Percentiles rank a stretch among this genome's conserved stretches.
phyloP scores from a whole-genome alignment of 2,888 invertebrate species.

The Ferrisia virgata region DNA sequence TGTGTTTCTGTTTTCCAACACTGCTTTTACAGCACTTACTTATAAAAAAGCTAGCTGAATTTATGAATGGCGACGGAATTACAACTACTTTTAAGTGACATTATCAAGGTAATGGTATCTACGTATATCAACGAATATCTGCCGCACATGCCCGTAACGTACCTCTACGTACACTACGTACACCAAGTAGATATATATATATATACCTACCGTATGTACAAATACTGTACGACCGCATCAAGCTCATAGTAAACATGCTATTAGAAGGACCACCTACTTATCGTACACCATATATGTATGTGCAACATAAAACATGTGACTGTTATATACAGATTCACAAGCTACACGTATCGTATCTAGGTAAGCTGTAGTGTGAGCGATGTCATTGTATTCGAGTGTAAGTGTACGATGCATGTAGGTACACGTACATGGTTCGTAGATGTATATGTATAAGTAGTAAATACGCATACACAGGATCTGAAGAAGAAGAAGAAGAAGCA shows the following conservation, averaged over 20 bases:
- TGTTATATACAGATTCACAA: slow-evolving; percentile 6
- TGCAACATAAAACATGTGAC: slow-evolving; percentile 38
- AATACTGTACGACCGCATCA: background rate
- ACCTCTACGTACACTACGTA: background rate
- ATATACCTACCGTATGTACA: too few species aligned
- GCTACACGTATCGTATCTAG: background rate
- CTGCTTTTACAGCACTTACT: too few species aligned
- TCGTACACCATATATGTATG: slow-evolving; percentile 41
- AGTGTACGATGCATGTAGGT: too few species aligned
- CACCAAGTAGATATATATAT: background rate
- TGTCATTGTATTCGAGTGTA: background rate
- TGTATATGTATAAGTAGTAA: background rate
- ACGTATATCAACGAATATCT: slow-evolving; percentile 24
- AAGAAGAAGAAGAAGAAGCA: slow-evolving; percentile 30
- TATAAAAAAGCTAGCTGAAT: background rate
- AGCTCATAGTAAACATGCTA: slow-evolving; percentile 29
- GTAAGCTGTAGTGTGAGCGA: background rate
- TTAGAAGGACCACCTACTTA: slow-evolving; percentile 44
- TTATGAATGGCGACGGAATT: slow-evolving; percentile 1
- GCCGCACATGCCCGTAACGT: background rate
- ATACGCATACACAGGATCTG: background rate
- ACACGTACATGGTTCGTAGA: background rate
- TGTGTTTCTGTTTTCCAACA: too few species aligned
- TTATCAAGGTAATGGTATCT: slow-evolving; percentile 34
- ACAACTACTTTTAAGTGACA: slow-evolving; percentile 18